A percentile compares a stretch with the other conserved stretches of the same genome.
phyloP scores from a whole-genome alignment of 1,140 invertebrate genomes.

The Pogonomyrmex californicus region DNA sequence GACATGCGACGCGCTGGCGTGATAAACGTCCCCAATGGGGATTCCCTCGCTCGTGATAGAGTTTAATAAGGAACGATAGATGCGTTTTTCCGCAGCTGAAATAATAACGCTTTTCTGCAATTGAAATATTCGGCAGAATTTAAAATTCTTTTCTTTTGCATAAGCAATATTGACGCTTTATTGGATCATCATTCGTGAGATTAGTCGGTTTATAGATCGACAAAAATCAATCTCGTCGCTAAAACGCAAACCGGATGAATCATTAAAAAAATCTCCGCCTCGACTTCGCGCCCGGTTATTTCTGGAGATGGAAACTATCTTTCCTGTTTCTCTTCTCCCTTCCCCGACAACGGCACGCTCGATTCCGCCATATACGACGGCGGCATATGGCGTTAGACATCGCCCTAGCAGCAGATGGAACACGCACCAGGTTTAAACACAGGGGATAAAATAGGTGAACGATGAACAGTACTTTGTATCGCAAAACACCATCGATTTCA shows the following conservation, averaged over 20 bases:
- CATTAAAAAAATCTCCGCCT: slow-evolving; percentile 65
- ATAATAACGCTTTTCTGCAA: neutral
- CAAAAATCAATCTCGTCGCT: slow-evolving; percentile 9
- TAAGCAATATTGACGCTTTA: slow-evolving; percentile 9
- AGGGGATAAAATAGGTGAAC: neutral
- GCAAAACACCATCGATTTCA: neutral
- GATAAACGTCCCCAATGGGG: slow-evolving; percentile 39
- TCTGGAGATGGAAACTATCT: slow-evolving; percentile 63
- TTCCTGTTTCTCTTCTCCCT: neutral
- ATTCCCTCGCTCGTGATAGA: neutral
- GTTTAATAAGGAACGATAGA: neutral
- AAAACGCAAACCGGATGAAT: slow-evolving; percentile 49
- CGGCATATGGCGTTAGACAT: slow-evolving; percentile 59
- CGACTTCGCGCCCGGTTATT: slow-evolving; percentile 64
- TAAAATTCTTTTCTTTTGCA: neutral
- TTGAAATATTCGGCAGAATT: neutral
- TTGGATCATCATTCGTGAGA: neutral
- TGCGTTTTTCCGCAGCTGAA: neutral
- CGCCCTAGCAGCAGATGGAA: slow-evolving; percentile 57
- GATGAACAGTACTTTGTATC: neutral
- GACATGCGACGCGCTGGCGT: slow-evolving; percentile 23
- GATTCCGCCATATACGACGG: neutral
- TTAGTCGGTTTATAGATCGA: neutral
- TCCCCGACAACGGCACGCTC: slow-evolving; percentile 31
- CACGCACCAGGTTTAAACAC: slow-evolving; percentile 47